phyloP scores from a whole-genome alignment of 2,113 vertebrate genomes.

The Alethe diademata region DNA sequence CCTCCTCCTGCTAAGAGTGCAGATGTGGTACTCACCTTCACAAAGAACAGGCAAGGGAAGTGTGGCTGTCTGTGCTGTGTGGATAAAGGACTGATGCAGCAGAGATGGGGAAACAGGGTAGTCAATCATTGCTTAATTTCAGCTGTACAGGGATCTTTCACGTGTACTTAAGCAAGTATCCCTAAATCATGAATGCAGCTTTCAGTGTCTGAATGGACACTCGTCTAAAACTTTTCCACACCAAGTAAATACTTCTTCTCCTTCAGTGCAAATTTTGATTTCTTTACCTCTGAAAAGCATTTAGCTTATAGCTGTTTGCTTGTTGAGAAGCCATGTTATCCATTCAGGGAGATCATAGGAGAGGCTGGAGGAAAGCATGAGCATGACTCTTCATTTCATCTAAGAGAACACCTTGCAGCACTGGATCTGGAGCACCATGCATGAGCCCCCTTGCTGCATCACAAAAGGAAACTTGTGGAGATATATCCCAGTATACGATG shows the following conservation, averaged over 20 bases:
- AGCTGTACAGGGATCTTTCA: neutral
- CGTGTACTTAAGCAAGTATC: neutral
- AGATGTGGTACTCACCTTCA: neutral
- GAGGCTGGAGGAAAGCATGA: neutral
- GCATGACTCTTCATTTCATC: neutral
- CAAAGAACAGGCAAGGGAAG: neutral
- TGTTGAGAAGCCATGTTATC: neutral
- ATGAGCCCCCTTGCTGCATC: neutral
- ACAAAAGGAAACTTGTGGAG: neutral
- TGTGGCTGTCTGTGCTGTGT: neutral
- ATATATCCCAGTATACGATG: neutral
- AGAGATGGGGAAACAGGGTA: neutral
- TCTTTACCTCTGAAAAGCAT: neutral
- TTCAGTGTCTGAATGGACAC: neutral
- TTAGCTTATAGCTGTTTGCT: neutral
- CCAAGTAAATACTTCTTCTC: neutral
- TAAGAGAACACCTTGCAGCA: neutral
- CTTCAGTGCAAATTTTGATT: neutral
- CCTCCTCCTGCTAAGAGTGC: neutral
- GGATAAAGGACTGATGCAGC: neutral
- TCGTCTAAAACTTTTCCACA: neutral
- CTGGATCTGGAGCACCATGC: neutral
- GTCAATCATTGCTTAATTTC: neutral
- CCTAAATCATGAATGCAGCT: neutral
- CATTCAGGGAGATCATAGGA: neutral